Evolutionary conservation across 2,113 vertebrate genomes (phyloP), one percentile per base, ranked within the genome.

Genomic region (Tychaedon coryphoeus): DNA sequence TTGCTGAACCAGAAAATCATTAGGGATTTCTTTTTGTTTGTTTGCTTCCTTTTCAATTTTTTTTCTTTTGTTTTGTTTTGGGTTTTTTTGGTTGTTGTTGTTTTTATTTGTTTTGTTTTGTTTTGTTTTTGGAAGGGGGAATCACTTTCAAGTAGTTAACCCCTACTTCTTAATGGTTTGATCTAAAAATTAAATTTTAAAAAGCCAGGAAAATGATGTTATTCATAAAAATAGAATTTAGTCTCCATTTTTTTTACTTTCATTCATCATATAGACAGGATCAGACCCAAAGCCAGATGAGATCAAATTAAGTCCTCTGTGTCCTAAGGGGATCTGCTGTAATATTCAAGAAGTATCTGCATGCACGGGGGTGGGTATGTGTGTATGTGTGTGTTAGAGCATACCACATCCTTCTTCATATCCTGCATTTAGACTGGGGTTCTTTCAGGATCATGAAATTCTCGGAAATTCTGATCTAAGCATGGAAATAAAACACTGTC

Each of bases 71-170:
- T 25, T 25, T 31, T 33, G 8, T 6, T 71, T 61, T 60, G 9
- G 40, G 12, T 62, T 53, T 10, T 25, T 71, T 71, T 51, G 31
- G 14, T 40, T 36, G 12, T 8, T 70, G 40, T 40, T 60, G 8
- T 22, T 22, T 17, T 26, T 8, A 0, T 33, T 54, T 53, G 13
- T 25, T 25, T 31, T 36, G 8, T 6, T 71, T 61, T 60, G 9
- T 1, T 51, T 60, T 56, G 9, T 5, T 56, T 47, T 38, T 36
- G 2, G 2, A 48, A 4, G 0, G 3, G 4, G 5, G 2, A 9
- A 43, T 60, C 12, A 18, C 1, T n/a, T 88, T 67, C 19, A 77
- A 70, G 38, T 7, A 77, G 14, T 29, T 84, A 71, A 2, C 1
- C 5, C 2, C 38, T 4, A 14, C 43, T 72, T 77, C 29, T 80